phyloP scores from a whole-genome alignment of 2,888 invertebrate genomes.

The Incurvaria masculella region DNA sequence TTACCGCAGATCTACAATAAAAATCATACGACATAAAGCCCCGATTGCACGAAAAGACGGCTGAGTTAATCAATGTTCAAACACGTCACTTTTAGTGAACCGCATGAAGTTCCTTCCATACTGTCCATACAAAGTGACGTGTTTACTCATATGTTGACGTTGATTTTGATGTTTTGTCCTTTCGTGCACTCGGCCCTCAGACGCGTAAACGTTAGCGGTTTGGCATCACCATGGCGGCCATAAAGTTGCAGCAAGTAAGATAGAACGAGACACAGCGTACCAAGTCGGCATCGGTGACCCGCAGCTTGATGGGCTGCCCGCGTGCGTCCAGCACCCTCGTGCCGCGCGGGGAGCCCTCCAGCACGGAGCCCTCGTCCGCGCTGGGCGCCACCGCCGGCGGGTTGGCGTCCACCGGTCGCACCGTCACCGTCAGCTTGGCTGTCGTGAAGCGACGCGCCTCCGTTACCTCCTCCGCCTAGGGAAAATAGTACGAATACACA shows the following conservation, averaged over 20 bases:
- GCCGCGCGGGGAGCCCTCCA: constrained; percentile 84
- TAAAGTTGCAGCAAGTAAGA: constrained; percentile 2
- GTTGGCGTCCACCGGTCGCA: constrained; percentile 83
- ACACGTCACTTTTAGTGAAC: too few species aligned
- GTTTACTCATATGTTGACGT: too few species aligned
- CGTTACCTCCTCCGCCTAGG: constrained; percentile 81
- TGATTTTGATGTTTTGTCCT: too few species aligned
- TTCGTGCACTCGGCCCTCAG: too few species aligned
- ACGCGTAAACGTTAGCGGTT: too few species aligned
- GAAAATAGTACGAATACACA: too few species aligned
- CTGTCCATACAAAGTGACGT: too few species aligned
- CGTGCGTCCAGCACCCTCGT: constrained; percentile 69
- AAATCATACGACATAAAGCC: too few species aligned
- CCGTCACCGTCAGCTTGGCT: constrained; percentile 76
- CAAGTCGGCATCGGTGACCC: constrained; percentile 82
- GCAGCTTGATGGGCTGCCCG: constrained; percentile 66
- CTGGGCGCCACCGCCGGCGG: constrained; percentile 75
- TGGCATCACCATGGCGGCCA: background rate
- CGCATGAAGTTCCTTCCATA: too few species aligned
- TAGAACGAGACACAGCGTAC: constrained; percentile 45
- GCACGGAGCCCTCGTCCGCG: constrained; percentile 72
- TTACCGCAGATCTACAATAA: too few species aligned
- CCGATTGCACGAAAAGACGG: too few species aligned
- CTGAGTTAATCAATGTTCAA: too few species aligned
- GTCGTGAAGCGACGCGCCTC: constrained; percentile 77